These are phyloP conservation scores for Calliopsis andreniformis DNA, from an alignment of 1,140 invertebrate species.

Conservation along the genomic window DNA sequence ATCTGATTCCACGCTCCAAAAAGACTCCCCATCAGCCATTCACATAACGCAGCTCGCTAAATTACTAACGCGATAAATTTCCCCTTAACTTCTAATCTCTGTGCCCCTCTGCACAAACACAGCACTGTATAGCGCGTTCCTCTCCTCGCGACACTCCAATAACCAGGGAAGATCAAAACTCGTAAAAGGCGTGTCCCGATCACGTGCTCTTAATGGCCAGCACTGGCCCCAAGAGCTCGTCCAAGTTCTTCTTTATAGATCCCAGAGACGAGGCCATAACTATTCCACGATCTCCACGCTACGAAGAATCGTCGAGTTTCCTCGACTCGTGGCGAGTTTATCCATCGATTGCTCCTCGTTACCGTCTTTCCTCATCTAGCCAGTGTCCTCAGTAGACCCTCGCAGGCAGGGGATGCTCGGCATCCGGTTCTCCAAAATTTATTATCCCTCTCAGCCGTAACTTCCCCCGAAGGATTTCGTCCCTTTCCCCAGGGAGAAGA, in stretches of 20 bases:
- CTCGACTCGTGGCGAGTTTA: background rate
- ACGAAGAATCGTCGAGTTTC: slow-evolving; percentile 3
- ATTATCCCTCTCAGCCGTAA: background rate
- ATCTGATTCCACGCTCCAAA: too few species aligned
- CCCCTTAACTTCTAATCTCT: too few species aligned
- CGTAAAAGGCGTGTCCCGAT: slow-evolving; percentile 36
- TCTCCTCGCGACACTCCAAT: slow-evolving; percentile 38
- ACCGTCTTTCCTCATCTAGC: background rate
- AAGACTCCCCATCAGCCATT: too few species aligned
- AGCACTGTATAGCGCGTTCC: background rate
- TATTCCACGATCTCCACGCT: slow-evolving; percentile 16
- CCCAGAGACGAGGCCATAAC: slow-evolving; percentile 27
- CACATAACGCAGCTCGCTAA: too few species aligned
- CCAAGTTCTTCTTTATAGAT: slow-evolving; percentile 9
- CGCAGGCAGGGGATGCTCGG: background rate
- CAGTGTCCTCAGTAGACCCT: slow-evolving; percentile 5
- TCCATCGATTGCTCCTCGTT: slow-evolving; percentile 10
- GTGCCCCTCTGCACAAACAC: background rate
- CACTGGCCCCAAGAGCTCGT: background rate
- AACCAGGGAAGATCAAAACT: slow-evolving; percentile 45
- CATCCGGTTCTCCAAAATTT: slow-evolving; percentile 1
- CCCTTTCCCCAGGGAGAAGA: background rate
- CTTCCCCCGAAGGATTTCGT: background rate
- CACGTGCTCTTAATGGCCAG: slow-evolving; percentile 23
- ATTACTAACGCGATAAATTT: too few species aligned